These are phyloP conservation scores for Pseudonaja textilis DNA, from an alignment of 2,113 vertebrate species.

Conservation along the genomic window DNA sequence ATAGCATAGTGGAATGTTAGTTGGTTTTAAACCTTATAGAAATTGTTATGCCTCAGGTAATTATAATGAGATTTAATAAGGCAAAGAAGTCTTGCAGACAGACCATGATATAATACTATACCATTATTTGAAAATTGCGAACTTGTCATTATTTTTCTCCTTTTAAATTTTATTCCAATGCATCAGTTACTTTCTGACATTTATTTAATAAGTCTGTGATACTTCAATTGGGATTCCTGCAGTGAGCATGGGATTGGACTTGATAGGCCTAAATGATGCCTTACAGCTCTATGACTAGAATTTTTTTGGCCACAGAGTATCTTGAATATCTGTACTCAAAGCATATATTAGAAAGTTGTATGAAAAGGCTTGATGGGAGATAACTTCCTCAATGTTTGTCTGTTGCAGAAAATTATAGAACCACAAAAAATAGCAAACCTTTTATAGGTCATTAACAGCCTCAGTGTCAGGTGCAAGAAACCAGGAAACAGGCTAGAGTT, in stretches of 20 bases:
- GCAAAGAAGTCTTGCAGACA: constrained; percentile 52
- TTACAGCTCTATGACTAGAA: constrained; percentile 10
- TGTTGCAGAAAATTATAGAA: neutral
- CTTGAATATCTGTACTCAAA: neutral
- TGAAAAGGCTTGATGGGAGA: neutral
- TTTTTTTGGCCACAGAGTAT: constrained; percentile 11
- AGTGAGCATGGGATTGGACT: neutral
- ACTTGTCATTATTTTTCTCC: neutral
- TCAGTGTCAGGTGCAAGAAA: neutral
- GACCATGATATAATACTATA: constrained; percentile 35
- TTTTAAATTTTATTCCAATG: constrained; percentile 43
- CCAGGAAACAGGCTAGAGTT: neutral
- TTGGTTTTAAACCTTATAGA: constrained; percentile 55
- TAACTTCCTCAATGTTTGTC: neutral
- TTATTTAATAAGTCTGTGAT: neutral
- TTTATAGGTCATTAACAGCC: neutral
- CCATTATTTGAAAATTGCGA: constrained; percentile 45
- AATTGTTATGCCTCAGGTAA: constrained; percentile 47
- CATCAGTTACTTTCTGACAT: constrained; percentile 48
- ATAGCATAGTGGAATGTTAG: constrained; percentile 52
- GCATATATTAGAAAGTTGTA: constrained; percentile 15
- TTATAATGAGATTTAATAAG: constrained; percentile 63
- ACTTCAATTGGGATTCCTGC: neutral
- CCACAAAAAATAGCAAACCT: neutral
- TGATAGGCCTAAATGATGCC: neutral